Evolutionary conservation across 2,888 invertebrate species (phyloP).

Genomic region (Eupeodes luniger): DNA sequence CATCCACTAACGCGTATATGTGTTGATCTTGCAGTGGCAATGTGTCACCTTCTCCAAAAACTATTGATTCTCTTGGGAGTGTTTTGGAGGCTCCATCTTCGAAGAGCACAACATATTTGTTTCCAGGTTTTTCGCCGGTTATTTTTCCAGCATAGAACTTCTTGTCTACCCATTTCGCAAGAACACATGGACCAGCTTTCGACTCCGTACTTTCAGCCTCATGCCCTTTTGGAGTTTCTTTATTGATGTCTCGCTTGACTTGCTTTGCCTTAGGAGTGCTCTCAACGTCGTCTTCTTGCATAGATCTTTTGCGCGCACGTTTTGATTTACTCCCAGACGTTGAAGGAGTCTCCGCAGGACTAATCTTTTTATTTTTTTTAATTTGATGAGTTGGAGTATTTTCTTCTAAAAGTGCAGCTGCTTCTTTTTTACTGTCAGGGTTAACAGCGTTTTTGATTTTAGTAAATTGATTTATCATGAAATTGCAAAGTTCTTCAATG

Average conservation of each 20-base stretch:
- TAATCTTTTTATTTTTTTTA: constrained; percentile 62
- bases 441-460: constrained; percentile 73
- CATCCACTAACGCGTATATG: constrained; percentile 86
- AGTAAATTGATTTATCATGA: constrained; percentile 78
- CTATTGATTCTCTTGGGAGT: constrained; percentile 87
- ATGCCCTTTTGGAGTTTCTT: constrained; percentile 55
- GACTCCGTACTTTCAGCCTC: constrained; percentile 55
- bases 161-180: constrained; percentile 89
- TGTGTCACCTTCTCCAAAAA: constrained; percentile 85
- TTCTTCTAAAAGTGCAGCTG: constrained; percentile 6
- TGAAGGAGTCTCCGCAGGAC: constrained; percentile 65
- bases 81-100: constrained; percentile 87
- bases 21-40: constrained; percentile 86
- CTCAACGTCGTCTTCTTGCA: constrained; percentile 74
- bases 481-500: constrained; percentile 76
- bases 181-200: constrained; percentile 83
- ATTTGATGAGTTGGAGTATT: constrained; percentile 56
- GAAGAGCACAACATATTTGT: constrained; percentile 87
- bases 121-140: constrained; percentile 85
- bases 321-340: constrained; percentile 68
- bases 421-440: constrained; percentile 47
- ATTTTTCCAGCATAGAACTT: constrained; percentile 88
- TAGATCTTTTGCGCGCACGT: constrained; percentile 64
- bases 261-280: constrained; percentile 73
- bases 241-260: constrained; percentile 59